A percentile compares a stretch with the other conserved stretches of the same genome.
Evolutionary conservation across 1,140 invertebrate species (phyloP).

Genomic region (Riptortus pedestris): DNA sequence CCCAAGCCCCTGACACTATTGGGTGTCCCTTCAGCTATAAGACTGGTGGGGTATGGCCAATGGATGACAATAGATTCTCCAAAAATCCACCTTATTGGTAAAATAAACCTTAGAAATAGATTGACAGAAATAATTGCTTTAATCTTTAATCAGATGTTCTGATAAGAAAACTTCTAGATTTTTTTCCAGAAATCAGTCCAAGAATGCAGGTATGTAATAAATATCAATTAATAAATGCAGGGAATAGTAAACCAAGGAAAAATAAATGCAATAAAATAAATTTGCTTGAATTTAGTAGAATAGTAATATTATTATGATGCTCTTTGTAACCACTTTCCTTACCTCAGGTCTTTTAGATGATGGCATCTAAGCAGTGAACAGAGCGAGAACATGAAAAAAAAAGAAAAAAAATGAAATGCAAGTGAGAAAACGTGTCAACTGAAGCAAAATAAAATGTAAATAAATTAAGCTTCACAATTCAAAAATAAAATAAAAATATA

Average conservation of each 20-base stretch:
- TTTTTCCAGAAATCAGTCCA: background rate
- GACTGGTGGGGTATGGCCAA: no score
- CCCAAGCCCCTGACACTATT: no score
- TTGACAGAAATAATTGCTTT: no score
- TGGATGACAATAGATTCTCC: no score
- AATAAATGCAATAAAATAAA: background rate
- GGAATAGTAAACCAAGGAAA: background rate
- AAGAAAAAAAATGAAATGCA: conserved; percentile 27
- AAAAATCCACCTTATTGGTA: no score
- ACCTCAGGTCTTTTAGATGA: conserved; percentile 70
- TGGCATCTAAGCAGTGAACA: conserved; percentile 46
- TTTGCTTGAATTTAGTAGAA: background rate
- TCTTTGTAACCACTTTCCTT: conserved; percentile 37
- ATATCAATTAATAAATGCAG: background rate
- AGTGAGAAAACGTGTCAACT: conserved; percentile 26
- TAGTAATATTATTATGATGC: background rate
- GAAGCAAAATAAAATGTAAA: conserved; percentile 37
- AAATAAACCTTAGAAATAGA: no score
- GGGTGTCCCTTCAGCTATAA: no score
- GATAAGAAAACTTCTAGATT: background rate
- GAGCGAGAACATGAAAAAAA: conserved; percentile 31
- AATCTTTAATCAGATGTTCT: background rate
- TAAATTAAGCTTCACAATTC: conserved; percentile 34
- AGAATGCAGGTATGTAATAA: background rate
- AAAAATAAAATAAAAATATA: background rate